Evolutionary conservation across 2,113 vertebrate genomes (phyloP).

Genomic region (Lutjanus erythropterus): DNA sequence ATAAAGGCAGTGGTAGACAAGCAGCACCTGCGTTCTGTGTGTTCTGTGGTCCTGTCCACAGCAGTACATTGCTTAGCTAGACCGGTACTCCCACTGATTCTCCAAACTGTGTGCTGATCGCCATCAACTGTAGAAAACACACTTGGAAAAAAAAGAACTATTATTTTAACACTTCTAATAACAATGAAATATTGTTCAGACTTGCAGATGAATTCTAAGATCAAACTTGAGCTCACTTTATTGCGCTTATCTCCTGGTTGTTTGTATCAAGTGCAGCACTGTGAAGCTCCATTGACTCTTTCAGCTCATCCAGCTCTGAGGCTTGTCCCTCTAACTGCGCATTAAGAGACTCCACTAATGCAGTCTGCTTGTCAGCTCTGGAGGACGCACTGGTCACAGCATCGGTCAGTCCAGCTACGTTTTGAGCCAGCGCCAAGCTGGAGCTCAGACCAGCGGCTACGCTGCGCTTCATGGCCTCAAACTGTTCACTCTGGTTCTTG

Average conservation of each 20-base stretch:
- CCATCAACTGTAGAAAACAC: no score
- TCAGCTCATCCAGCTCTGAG: conserved; percentile 24
- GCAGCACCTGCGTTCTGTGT: no score
- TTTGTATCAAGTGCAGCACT: conserved; percentile 10
- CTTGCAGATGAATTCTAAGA: neutral
- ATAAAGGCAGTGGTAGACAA: no score
- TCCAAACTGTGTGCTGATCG: no score
- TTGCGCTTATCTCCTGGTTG: conserved; percentile 9
- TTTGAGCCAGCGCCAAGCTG: conserved; percentile 13
- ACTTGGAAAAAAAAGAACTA: no score
- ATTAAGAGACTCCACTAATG: neutral
- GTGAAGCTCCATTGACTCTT: conserved; percentile 11
- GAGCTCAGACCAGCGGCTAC: conserved; percentile 6
- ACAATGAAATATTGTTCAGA: neutral
- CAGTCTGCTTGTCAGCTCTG: neutral
- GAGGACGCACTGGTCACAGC: conserved; percentile 1
- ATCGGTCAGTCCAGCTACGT: neutral
- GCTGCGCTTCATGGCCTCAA: conserved; percentile 12
- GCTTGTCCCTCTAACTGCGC: neutral
- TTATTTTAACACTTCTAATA: neutral
- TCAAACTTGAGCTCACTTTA: conserved; percentile 41
- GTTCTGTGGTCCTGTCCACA: no score
- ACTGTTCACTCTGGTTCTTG: conserved; percentile 29
- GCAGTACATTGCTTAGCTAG: no score
- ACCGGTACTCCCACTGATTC: no score